Conservation (phyloP, 2,888 invertebrate genomes). For the Ypsolopha sequella region DNA sequence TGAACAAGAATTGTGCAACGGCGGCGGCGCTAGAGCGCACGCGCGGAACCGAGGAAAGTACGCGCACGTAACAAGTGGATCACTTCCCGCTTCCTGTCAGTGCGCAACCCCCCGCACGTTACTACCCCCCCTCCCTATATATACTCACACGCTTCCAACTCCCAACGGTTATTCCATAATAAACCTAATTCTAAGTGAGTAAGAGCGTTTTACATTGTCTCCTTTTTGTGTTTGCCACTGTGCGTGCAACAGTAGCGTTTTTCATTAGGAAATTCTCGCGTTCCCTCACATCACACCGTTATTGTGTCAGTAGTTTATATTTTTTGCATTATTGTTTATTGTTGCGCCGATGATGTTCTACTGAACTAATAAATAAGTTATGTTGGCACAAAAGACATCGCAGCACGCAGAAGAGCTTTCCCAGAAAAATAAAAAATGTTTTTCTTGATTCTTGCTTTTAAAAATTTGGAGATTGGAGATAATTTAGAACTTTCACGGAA, state of each 20-base stretch:
- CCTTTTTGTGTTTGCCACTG: not conserved
- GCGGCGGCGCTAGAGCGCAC: slow-evolving; percentile 15
- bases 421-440: too few relatives aligned
- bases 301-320: slow-evolving; percentile 19
- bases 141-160: too few relatives aligned
- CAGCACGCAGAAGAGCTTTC: too few relatives aligned
- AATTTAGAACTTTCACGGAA: too few relatives aligned
- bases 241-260: slow-evolving; percentile 16
- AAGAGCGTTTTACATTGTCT: not conserved
- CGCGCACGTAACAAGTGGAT: slow-evolving; percentile 53
- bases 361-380: too few relatives aligned
- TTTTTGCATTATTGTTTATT: slow-evolving; percentile 2
- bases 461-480: too few relatives aligned
- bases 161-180: too few relatives aligned
- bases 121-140: slow-evolving; percentile 8
- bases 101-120: slow-evolving; percentile 9
- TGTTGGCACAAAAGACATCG: too few relatives aligned
- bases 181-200: too few relatives aligned
- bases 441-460: too few relatives aligned
- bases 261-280: slow-evolving; percentile 28
- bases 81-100: slow-evolving; percentile 55
- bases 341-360: not conserved
- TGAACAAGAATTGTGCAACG: not conserved
- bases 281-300: slow-evolving; percentile 9
- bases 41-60: slow-evolving; percentile 35